Conservation (phyloP, 2,888 invertebrate species). For the Oscheius onirici region DNA sequence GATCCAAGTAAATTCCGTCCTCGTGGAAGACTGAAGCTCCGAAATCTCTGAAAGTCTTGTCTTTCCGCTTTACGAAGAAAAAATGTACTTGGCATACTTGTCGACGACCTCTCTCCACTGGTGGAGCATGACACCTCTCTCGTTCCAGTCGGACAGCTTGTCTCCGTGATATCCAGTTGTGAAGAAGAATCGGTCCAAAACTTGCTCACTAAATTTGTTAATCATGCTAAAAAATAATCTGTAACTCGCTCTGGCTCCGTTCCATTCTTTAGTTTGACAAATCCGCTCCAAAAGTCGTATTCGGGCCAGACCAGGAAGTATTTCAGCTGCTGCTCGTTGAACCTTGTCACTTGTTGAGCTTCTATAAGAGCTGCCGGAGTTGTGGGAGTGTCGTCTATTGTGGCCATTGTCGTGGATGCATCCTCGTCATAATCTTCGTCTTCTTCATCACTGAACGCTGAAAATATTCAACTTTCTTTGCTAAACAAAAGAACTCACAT, state of each 20-base stretch:
- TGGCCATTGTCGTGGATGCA: conserved; percentile 30
- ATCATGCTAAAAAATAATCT: background rate
- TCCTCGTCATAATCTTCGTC: conserved; percentile 51
- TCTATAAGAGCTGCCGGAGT: conserved; percentile 26
- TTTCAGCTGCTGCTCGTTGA: conserved; percentile 60
- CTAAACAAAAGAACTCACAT: conserved; percentile 37
- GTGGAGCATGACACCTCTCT: conserved; percentile 60
- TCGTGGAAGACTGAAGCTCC: conserved; percentile 64
- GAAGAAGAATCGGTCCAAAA: conserved; percentile 68
- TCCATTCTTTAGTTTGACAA: conserved; percentile 60
- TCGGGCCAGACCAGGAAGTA: conserved; percentile 69
- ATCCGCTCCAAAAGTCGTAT: conserved; percentile 68
- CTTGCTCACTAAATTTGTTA: conserved; percentile 37
- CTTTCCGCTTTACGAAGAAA: background rate
- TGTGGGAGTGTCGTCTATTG: background rate
- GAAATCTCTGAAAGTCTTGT: conserved; percentile 41
- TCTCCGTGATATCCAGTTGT: conserved; percentile 69
- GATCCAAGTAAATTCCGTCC: conserved; percentile 65
- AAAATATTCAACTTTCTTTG: background rate
- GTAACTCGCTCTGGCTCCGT: conserved; percentile 44
- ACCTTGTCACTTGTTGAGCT: conserved; percentile 1
- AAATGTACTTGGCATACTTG: conserved; percentile 53
- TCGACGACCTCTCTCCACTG: conserved; percentile 65
- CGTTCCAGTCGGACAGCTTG: conserved; percentile 61
- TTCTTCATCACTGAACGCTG: conserved; percentile 34